phyloP scores from a whole-genome alignment of 1,140 invertebrate species.

The Achroia grisella region DNA sequence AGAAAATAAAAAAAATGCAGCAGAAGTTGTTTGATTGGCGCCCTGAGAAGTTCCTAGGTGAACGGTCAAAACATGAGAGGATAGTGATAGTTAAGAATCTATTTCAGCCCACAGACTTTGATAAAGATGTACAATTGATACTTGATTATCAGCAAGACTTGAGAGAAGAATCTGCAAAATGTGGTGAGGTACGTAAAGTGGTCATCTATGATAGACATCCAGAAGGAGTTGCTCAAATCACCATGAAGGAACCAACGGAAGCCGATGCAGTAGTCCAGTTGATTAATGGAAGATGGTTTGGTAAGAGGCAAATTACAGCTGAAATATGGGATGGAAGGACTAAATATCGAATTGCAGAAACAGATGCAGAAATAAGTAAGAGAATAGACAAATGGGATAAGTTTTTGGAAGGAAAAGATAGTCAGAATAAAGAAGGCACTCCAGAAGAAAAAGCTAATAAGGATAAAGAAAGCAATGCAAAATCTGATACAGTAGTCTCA shows the following conservation, averaged over 20 bases:
- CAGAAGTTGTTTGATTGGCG: constrained; percentile 98
- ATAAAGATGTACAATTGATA: constrained; percentile 89
- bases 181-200: constrained; percentile 94
- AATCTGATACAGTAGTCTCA: no score
- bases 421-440: constrained; percentile 15
- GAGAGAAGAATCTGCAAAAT: constrained; percentile 91
- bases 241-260: constrained; percentile 91
- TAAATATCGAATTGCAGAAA: constrained; percentile 94
- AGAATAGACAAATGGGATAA: constrained; percentile 92
- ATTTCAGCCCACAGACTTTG: constrained; percentile 93
- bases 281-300: constrained; percentile 95
- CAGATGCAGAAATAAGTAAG: constrained; percentile 88
- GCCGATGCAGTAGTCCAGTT: constrained; percentile 92
- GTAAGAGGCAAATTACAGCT: constrained; percentile 87
- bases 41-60: constrained; percentile 90
- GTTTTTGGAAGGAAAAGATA: constrained; percentile 79
- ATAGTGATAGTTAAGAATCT: constrained; percentile 96
- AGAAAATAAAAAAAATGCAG: constrained; percentile 94
- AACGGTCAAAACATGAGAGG: constrained; percentile 90
- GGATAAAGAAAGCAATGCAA: background rate
- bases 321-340: constrained; percentile 97
- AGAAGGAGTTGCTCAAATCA: constrained; percentile 94
- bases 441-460: constrained; percentile 11
- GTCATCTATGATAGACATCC: constrained; percentile 94
- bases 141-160: constrained; percentile 95